Percentiles rank a stretch among this genome's conserved stretches.
phyloP scores from a whole-genome alignment of 1,140 invertebrate species.

The Tetragonula clypearis region DNA sequence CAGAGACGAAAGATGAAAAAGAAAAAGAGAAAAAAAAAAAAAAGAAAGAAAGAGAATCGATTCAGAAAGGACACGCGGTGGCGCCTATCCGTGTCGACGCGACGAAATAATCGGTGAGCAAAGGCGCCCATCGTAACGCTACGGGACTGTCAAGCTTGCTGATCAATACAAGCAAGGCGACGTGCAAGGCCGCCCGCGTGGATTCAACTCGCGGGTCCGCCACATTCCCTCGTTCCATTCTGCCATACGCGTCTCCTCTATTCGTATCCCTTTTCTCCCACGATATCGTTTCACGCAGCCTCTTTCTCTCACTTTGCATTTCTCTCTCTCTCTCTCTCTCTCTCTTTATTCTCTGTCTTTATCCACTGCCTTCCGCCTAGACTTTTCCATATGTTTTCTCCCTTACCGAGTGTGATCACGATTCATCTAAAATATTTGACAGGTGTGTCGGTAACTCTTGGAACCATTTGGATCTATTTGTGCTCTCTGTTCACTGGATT shows the following conservation, averaged over 20 bases:
- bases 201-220: constrained; percentile 71
- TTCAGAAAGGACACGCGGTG: not conserved
- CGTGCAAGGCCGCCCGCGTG: constrained; percentile 79
- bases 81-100: constrained; percentile 30
- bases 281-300: not conserved
- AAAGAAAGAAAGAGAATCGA: not conserved
- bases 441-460: not conserved
- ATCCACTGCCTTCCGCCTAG: not conserved
- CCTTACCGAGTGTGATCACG: not conserved
- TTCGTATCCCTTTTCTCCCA: constrained; percentile 37
- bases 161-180: constrained; percentile 81
- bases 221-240: constrained; percentile 59
- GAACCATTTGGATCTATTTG: not conserved
- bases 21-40: no score
- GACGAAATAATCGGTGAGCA: constrained; percentile 51
- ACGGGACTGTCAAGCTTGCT: constrained; percentile 77
- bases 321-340: not conserved
- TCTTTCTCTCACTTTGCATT: constrained; percentile 28
- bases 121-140: constrained; percentile 68
- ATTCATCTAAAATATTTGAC: not conserved
- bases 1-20: not conserved
- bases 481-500: not conserved
- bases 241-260: constrained; percentile 50
- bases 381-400: not conserved
- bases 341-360: not conserved